Conservation (phyloP, 2,888 invertebrate species). For the Caenorhabditis virilis region DNA sequence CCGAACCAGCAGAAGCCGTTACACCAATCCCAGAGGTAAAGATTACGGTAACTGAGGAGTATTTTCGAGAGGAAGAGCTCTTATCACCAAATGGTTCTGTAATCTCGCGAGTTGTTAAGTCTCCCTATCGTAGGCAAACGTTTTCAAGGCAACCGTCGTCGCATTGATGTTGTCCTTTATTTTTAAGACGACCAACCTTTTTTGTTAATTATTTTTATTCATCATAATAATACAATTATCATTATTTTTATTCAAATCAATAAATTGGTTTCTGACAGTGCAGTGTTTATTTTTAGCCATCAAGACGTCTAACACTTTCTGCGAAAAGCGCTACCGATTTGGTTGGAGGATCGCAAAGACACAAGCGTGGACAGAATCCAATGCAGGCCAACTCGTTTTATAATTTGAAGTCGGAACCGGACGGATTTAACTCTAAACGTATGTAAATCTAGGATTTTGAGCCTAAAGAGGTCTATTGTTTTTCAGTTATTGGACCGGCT, state of each 20-base stretch:
- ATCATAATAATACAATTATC: background rate
- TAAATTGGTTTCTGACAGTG: too few species aligned
- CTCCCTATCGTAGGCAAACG: conserved; percentile 8
- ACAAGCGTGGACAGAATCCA: conserved; percentile 3
- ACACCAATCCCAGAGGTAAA: conserved; percentile 16
- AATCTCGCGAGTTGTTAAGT: conserved; percentile 12
- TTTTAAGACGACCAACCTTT: background rate
- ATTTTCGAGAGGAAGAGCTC: conserved; percentile 30
- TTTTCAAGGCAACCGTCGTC: too few species aligned
- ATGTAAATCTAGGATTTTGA: too few species aligned
- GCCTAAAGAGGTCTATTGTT: background rate
- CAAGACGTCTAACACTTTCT: background rate
- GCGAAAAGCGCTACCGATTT: conserved; percentile 2
- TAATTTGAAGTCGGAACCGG: conserved; percentile 3
- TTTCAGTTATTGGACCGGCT: conserved; percentile 20
- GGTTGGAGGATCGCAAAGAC: background rate
- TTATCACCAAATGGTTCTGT: conserved; percentile 29
- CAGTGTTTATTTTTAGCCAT: too few species aligned
- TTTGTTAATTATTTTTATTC: background rate
- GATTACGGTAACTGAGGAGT: conserved; percentile 30
- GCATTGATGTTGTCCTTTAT: background rate
- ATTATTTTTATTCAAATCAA: background rate
- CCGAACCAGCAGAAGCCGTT: background rate
- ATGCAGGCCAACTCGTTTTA: background rate
- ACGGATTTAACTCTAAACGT: conserved; percentile 1